Base-by-base conservation (phyloP, 2,797 vertebrate species). In the Melanotaenia pygmaea region DNA sequence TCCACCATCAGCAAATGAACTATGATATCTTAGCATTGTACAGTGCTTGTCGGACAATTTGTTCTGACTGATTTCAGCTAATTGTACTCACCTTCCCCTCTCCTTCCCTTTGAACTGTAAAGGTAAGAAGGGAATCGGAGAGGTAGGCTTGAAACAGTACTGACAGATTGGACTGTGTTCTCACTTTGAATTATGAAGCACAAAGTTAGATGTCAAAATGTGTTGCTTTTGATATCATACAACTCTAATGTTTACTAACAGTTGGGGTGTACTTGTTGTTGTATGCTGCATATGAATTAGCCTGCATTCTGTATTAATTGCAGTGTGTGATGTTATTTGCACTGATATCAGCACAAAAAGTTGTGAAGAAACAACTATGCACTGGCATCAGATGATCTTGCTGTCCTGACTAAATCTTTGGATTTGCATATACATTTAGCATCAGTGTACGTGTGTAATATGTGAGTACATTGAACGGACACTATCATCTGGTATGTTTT, bases 21-120 rank as follows among this genome's bases (percentile, higher is more conserved):
- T 88, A 24, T 72, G 89, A 91, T 85, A 81, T 67, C 73, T 84
- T 60, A 69, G 84, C 82, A 63, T 54, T 50, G 84, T 45, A 61
- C 77, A 45, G 53, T 69, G 83, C 82, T 74, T 84, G 90, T 90
- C n/a, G 82, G 86, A 91, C 93, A 92, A 92, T 92, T 93, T 93
- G 91, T 91, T 92, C 91, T 92, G 91, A 93, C 91, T 92, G 90
- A 92, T 89, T 92, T 91, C 80, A 77, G 64, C 91, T 94, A 90
- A 94, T 93, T 92, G 90, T 85, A 2, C 89, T 92, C 89, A 90
- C 91, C 92, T 93, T 94, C 80, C 85, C 76, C 83, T 93, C 86
- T 91, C 90, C 89, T 92, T 93, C 80, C 82, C 90, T 93, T 93
- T 94, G 93, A 94, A 92, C 89, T 92, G 86, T 37, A 87, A 83